phyloP scores from a whole-genome alignment of 1,140 invertebrate genomes.

The Bombyx mandarina region DNA sequence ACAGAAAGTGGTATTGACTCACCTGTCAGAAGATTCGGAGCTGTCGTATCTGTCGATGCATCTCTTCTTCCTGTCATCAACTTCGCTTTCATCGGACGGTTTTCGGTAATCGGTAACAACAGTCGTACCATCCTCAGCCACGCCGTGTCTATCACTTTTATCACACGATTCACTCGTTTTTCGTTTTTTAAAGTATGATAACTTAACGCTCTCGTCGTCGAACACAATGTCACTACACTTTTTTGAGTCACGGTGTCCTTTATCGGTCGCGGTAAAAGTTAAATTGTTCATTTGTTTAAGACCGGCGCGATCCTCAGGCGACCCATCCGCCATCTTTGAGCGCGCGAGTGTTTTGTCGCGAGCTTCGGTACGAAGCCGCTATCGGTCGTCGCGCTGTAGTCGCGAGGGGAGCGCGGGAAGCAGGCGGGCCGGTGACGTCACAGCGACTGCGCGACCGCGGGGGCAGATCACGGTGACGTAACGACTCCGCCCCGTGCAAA shows the following conservation, averaged over 20 bases:
- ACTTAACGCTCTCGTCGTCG: constrained; percentile 48
- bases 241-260: constrained; percentile 64
- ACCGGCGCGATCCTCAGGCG: constrained; percentile 43
- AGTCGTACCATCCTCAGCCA: constrained; percentile 49
- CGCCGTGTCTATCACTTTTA: constrained; percentile 63
- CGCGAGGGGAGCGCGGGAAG: constrained; percentile 41
- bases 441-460: constrained; percentile 58
- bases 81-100: constrained; percentile 34
- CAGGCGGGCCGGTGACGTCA: constrained; percentile 51
- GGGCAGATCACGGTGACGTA: constrained; percentile 59
- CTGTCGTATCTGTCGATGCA: constrained; percentile 90
- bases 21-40: constrained; percentile 92
- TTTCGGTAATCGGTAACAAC: constrained; percentile 43
- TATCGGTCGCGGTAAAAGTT: constrained; percentile 63
- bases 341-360: constrained; percentile 66
- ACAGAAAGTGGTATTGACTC: constrained; percentile 41
- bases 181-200: constrained; percentile 59
- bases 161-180: constrained; percentile 62
- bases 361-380: constrained; percentile 46
- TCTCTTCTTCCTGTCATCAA: constrained; percentile 82
- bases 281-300: constrained; percentile 54
- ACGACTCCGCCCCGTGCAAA: constrained; percentile 64
- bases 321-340: constrained; percentile 72
- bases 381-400: constrained; percentile 49
- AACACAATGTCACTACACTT: constrained; percentile 57